These are phyloP conservation scores for Drosophila ficusphila DNA, from an alignment of 1,140 invertebrate genomes.

Conservation along the genomic window DNA sequence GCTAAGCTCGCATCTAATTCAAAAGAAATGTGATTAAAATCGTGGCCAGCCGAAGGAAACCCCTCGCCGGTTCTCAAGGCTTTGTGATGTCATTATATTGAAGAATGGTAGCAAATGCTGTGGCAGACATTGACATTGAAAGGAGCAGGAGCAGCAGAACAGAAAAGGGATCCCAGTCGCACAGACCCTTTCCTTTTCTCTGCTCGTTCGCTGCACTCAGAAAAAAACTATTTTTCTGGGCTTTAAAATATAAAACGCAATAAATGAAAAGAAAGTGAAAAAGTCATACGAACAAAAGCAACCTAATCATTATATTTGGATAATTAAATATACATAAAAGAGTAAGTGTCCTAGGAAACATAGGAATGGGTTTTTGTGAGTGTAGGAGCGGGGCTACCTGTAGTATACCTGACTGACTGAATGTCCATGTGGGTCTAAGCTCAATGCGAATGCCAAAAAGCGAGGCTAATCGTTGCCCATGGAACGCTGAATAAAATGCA, in stretches of 20 bases:
- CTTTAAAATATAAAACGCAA: too few relatives aligned
- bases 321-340: too few relatives aligned
- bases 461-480: constrained; percentile 75
- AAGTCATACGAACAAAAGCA: too few relatives aligned
- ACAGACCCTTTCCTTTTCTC: constrained; percentile 30
- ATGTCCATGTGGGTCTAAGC: constrained; percentile 46
- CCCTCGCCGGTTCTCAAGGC: constrained; percentile 54
- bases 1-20: constrained; percentile 78
- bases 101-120: constrained; percentile 68
- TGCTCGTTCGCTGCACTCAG: too few relatives aligned
- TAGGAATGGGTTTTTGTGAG: too few relatives aligned
- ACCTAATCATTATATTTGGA: too few relatives aligned
- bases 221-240: too few relatives aligned
- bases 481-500: constrained; percentile 68
- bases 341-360: too few relatives aligned
- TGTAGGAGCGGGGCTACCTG: constrained; percentile 23
- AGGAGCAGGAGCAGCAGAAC: constrained; percentile 34
- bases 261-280: too few relatives aligned
- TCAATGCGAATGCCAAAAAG: constrained; percentile 75
- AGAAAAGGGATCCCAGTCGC: constrained; percentile 28
- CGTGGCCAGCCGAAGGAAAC: constrained; percentile 35
- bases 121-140: constrained; percentile 77
- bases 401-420: constrained; percentile 66
- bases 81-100: constrained; percentile 83
- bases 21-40: constrained; percentile 83